These are phyloP conservation scores for Drosophila sucinea DNA, from an alignment of 1,140 invertebrate species.

Conservation along the genomic window DNA sequence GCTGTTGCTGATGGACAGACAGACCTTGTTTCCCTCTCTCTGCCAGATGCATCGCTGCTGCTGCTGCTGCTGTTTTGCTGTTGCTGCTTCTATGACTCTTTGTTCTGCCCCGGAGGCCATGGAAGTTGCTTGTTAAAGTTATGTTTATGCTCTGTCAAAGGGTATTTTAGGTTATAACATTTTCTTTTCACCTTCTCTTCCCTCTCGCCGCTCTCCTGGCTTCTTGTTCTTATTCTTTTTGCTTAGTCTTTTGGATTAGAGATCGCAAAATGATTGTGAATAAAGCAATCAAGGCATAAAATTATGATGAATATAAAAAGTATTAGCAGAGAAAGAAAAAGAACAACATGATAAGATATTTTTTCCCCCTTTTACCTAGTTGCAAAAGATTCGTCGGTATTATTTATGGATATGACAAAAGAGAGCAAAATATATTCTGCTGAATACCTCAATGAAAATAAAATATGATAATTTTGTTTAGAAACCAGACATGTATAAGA, in stretches of 20 bases:
- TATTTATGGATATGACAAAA: too few species aligned
- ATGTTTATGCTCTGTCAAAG: conserved; percentile 51
- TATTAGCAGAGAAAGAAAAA: not conserved
- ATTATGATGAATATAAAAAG: conserved; percentile 10
- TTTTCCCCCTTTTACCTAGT: too few species aligned
- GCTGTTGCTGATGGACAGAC: conserved; percentile 3
- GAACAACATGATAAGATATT: too few species aligned
- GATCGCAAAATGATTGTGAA: conserved; percentile 11
- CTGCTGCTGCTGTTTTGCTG: conserved; percentile 34
- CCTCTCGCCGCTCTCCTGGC: too few species aligned
- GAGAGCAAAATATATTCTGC: too few species aligned
- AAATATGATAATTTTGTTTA: too few species aligned
- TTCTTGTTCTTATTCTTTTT: not conserved
- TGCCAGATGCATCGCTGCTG: conserved; percentile 37
- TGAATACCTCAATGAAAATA: too few species aligned
- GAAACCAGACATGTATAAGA: too few species aligned
- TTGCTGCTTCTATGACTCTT: conserved; percentile 32
- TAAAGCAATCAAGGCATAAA: conserved; percentile 13
- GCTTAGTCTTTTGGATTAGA: not conserved
- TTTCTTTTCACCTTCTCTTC: not conserved
- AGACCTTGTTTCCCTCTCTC: conserved; percentile 38
- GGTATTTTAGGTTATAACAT: conserved; percentile 24
- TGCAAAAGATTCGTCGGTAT: too few species aligned
- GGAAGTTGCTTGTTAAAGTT: conserved; percentile 61
- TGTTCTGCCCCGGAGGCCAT: conserved; percentile 57